phyloP scores from a whole-genome alignment of 1,140 invertebrate genomes.

The Drosophila nigrodunni region DNA sequence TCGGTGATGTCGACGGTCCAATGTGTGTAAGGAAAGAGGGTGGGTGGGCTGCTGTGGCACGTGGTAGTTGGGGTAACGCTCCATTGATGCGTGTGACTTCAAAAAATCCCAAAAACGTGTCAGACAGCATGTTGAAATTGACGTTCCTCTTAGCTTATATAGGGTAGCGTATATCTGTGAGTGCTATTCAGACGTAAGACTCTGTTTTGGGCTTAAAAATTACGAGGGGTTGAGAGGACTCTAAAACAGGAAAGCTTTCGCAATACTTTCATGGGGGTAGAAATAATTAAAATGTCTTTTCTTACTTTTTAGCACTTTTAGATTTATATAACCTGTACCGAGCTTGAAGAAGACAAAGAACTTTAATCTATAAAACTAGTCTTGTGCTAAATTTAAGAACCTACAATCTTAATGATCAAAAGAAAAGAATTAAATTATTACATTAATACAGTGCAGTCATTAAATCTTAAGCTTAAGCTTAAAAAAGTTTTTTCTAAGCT shows the following conservation, averaged over 20 bases:
- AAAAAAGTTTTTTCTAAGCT: too few relatives aligned
- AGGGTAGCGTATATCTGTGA: conserved; percentile 18
- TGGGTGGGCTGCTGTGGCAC: neutral
- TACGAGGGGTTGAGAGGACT: neutral
- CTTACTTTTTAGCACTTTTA: neutral
- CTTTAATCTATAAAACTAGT: too few relatives aligned
- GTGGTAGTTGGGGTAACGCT: too few relatives aligned
- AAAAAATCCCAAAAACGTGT: conserved; percentile 83
- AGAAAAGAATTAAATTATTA: too few relatives aligned
- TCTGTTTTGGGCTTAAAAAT: neutral
- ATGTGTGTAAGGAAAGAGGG: conserved; percentile 14
- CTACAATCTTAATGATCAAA: too few relatives aligned
- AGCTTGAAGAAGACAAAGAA: too few relatives aligned
- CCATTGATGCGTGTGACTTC: conserved; percentile 77
- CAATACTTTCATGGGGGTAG: neutral
- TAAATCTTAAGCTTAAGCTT: too few relatives aligned
- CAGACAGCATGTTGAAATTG: conserved; percentile 75
- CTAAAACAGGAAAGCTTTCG: neutral
- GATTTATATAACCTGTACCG: neutral
- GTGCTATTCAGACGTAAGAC: conserved; percentile 8
- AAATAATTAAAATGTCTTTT: neutral
- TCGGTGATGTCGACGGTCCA: conserved; percentile 25
- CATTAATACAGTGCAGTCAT: too few relatives aligned
- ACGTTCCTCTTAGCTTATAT: conserved; percentile 47
- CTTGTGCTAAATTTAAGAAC: too few relatives aligned